These are phyloP conservation scores for Caenorhabditis briggsae DNA, from an alignment of 1,140 invertebrate species.

Conservation along the genomic window DNA sequence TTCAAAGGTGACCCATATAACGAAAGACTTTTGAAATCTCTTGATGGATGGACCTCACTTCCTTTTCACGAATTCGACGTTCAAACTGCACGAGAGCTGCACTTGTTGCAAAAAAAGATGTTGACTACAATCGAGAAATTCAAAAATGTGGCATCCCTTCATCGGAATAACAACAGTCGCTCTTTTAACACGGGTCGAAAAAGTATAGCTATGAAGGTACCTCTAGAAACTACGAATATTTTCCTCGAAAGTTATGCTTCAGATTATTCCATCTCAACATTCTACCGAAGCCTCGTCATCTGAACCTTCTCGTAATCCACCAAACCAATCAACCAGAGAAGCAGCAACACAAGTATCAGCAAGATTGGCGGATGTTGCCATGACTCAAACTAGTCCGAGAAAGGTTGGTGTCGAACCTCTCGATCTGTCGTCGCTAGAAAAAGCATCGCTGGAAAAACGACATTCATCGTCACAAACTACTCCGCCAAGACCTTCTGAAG, in stretches of 20 bases:
- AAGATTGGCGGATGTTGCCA: background rate
- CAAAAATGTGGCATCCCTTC: conserved; percentile 7
- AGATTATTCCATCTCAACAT: background rate
- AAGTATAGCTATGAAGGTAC: conserved; percentile 22
- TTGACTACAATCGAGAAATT: background rate
- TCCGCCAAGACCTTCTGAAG: background rate
- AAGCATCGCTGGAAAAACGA: background rate
- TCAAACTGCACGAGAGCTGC: conserved; percentile 19
- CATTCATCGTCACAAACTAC: conserved; percentile 29
- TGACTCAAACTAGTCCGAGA: conserved; percentile 23
- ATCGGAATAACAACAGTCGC: background rate
- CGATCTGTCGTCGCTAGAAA: background rate
- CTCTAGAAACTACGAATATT: background rate
- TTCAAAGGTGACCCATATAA: background rate
- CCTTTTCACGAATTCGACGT: conserved; percentile 26
- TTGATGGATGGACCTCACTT: background rate
- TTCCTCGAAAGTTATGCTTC: background rate
- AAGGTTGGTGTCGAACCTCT: background rate
- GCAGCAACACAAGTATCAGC: conserved; percentile 1
- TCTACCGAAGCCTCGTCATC: background rate
- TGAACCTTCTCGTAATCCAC: background rate
- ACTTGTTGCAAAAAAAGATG: background rate
- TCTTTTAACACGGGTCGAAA: background rate
- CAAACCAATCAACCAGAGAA: background rate
- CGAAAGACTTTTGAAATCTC: background rate